A percentile compares a stretch with the other conserved stretches of the same genome.
Conservation (phyloP, 1,140 invertebrate species). For the Bombus consobrinus region DNA sequence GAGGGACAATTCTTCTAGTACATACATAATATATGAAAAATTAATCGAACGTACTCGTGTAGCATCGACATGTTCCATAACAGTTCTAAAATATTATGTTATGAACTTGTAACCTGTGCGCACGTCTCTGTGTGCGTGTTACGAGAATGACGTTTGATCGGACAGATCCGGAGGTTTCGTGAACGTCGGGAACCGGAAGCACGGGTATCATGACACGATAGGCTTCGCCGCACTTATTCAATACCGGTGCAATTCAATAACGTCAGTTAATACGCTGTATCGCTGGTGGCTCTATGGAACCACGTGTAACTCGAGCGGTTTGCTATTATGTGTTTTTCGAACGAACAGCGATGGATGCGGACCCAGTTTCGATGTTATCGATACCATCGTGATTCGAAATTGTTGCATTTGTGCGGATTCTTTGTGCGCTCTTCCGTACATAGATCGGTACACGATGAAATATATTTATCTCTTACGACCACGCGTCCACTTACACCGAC, state of each 20-base stretch:
- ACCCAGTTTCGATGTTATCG: constrained; percentile 12
- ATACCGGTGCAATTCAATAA: constrained; percentile 45
- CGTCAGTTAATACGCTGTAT: constrained; percentile 22
- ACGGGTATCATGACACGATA: constrained; percentile 38
- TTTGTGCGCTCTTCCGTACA: not conserved
- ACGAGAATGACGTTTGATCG: constrained; percentile 37
- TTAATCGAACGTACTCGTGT: not conserved
- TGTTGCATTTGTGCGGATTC: not conserved
- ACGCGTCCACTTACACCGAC: too few relatives aligned
- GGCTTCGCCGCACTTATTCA: constrained; percentile 57
- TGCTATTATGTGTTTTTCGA: constrained; percentile 9
- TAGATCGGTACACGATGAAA: not conserved
- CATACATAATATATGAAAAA: not conserved
- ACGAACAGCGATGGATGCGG: not conserved
- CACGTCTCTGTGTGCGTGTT: not conserved
- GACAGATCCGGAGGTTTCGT: constrained; percentile 8
- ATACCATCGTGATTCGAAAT: constrained; percentile 9
- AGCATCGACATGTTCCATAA: constrained; percentile 49
- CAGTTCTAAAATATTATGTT: constrained; percentile 56
- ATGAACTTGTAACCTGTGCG: constrained; percentile 40
- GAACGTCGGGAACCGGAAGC: constrained; percentile 9
- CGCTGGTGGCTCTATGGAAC: not conserved
- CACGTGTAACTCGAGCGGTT: constrained; percentile 18
- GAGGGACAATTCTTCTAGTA: not conserved
- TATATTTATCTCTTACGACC: not conserved